These are phyloP conservation scores for Maccullochella peelii DNA, from an alignment of 2,113 vertebrate species.

Conservation along the genomic window DNA sequence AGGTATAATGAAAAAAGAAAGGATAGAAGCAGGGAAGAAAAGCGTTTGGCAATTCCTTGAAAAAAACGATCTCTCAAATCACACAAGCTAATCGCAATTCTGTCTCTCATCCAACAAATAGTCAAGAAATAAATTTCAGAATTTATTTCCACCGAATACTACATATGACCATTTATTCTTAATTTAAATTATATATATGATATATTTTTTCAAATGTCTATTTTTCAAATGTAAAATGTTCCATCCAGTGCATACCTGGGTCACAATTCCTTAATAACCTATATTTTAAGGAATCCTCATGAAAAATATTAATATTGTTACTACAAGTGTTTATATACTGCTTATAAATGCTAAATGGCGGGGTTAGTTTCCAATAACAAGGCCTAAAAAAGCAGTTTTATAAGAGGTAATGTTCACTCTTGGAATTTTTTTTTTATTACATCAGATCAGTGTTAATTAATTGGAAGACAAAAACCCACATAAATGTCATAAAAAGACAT, in stretches of 20 bases:
- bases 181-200: not conserved
- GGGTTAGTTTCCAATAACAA: not conserved
- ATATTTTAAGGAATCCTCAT: not conserved
- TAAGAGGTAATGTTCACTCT: not conserved
- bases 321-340: not conserved
- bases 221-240: not conserved
- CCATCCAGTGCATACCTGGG: not conserved
- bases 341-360: not conserved
- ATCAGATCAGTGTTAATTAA: not conserved
- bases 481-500: slow-evolving; percentile 37
- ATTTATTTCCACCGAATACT: not conserved
- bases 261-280: not conserved
- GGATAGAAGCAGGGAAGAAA: not conserved
- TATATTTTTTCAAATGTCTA: no score
- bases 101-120: not conserved
- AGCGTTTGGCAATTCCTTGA: not conserved
- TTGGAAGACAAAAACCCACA: not conserved
- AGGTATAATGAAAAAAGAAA: slow-evolving; percentile 15
- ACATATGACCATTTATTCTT: not conserved
- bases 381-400: not conserved
- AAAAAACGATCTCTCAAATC: not conserved
- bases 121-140: not conserved
- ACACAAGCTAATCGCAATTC: not conserved
- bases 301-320: no score
- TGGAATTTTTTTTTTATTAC: not conserved